phyloP scores from a whole-genome alignment of 2,113 vertebrate genomes.

The Notothenia coriiceps region DNA sequence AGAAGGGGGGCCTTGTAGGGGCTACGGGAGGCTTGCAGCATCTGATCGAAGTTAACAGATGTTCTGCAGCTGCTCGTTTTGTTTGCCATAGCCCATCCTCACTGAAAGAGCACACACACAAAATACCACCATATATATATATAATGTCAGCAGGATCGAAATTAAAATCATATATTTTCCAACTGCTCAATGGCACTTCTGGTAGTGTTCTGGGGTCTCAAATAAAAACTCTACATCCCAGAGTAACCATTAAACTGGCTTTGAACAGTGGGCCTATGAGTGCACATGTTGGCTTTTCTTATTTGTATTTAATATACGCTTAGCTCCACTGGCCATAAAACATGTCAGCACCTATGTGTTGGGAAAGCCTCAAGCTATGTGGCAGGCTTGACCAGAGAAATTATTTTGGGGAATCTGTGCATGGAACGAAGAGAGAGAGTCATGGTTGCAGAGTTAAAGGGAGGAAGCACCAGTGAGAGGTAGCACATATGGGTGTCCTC shows the following conservation, averaged over 20 bases:
- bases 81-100: conserved; percentile 46
- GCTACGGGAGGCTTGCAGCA: conserved; percentile 48
- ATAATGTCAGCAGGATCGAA: conserved; percentile 14
- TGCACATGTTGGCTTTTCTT: conserved; percentile 65
- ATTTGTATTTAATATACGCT: conserved; percentile 68
- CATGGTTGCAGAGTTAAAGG: conserved; percentile 15
- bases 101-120: conserved; percentile 26
- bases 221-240: conserved; percentile 66
- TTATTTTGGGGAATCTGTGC: conserved; percentile 48
- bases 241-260: conserved; percentile 64
- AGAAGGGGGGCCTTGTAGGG: conserved; percentile 35
- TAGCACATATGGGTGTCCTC: conserved; percentile 53
- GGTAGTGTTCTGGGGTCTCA: conserved; percentile 58
- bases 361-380: conserved; percentile 38
- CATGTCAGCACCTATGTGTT: conserved; percentile 62
- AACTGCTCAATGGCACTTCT: conserved; percentile 34
- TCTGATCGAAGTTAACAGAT: conserved; percentile 75
- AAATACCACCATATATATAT: conserved; percentile 17
- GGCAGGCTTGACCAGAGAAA: conserved; percentile 35
- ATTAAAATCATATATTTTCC: conserved; percentile 67
- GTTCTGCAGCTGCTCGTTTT: conserved; percentile 70
- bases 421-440: conserved; percentile 28
- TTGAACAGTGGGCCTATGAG: conserved; percentile 55
- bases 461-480: conserved; percentile 20
- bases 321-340: conserved; percentile 63